phyloP scores from a whole-genome alignment of 2,113 vertebrate species.

The Chinchilla lanigera region DNA sequence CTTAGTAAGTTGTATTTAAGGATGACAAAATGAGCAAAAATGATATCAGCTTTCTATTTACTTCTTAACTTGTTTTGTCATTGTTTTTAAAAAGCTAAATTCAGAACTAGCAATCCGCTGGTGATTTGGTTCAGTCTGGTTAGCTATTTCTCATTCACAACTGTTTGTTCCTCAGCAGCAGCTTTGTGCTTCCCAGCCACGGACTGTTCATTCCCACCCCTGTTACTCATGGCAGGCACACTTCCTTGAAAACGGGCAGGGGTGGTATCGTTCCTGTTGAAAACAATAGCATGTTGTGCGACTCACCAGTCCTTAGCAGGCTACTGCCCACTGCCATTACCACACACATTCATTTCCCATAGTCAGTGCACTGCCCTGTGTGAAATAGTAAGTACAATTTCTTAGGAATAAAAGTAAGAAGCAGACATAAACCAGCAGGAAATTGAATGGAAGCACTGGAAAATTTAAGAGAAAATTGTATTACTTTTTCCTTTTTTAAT shows the following conservation, averaged over 20 bases:
- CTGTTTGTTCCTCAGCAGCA: not conserved
- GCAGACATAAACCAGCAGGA: slow-evolving; percentile 4
- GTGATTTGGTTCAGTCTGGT: not conserved
- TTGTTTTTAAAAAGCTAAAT: not conserved
- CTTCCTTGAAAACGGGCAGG: not conserved
- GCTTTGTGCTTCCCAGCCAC: not conserved
- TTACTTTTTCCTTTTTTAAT: slow-evolving; percentile 42
- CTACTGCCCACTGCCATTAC: not conserved
- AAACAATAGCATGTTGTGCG: fast-evolving
- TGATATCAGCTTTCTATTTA: not conserved
- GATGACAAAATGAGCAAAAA: not conserved
- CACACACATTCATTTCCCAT: not conserved
- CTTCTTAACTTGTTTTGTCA: not conserved
- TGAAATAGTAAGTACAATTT: not conserved
- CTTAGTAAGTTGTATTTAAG: not conserved
- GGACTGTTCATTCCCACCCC: too few species aligned
- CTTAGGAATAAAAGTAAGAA: slow-evolving; percentile 22
- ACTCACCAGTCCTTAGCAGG: not conserved
- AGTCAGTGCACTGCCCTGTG: not conserved
- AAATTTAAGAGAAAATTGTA: slow-evolving; percentile 37
- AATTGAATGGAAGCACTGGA: slow-evolving; percentile 15
- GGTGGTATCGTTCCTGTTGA: not conserved
- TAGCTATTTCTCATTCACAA: not conserved
- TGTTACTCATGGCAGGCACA: too few species aligned
- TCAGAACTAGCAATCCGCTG: not conserved